Conservation (phyloP, 2,113 vertebrate genomes). For the Blennius ocellaris region DNA sequence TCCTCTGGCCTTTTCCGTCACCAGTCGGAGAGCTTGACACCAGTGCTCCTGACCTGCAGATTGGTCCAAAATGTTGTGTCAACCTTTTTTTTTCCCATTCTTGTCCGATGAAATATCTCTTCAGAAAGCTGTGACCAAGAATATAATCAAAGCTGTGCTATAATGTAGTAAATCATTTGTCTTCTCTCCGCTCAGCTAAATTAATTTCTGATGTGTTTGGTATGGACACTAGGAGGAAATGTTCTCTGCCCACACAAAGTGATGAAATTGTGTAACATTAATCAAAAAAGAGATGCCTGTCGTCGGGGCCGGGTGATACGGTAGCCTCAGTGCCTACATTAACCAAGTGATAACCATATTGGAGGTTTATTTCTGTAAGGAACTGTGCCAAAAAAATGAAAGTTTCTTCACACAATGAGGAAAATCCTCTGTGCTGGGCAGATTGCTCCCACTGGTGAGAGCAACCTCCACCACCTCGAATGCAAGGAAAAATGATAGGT, state of each 20-base stretch:
- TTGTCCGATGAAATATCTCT: neutral
- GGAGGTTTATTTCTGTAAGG: constrained; percentile 39
- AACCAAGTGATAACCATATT: constrained; percentile 43
- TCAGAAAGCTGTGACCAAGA: constrained; percentile 13
- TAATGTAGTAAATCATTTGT: constrained; percentile 19
- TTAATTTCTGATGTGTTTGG: constrained; percentile 37
- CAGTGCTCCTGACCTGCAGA: constrained; percentile 59
- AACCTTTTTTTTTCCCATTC: neutral
- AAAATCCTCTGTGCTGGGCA: neutral
- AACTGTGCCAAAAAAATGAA: constrained; percentile 26
- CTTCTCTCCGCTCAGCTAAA: constrained; percentile 35
- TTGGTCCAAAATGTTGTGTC: constrained; percentile 36
- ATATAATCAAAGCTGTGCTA: neutral
- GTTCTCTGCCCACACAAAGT: constrained; percentile 26
- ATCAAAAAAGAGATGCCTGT: constrained; percentile 42
- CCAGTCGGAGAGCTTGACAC: constrained; percentile 62
- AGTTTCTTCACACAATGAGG: constrained; percentile 30
- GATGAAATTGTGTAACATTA: constrained; percentile 51
- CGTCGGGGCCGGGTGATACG: constrained; percentile 30
- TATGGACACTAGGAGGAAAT: constrained; percentile 37
- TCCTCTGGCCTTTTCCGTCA: constrained; percentile 65
- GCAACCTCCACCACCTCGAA: constrained; percentile 5
- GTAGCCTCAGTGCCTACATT: constrained; percentile 28
- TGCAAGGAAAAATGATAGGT: neutral
- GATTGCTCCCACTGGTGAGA: constrained; percentile 3